Evolutionary conservation across 64 coral and sea anemone species (phyloP).

Genomic region (Astreopora myriophthalma): DNA sequence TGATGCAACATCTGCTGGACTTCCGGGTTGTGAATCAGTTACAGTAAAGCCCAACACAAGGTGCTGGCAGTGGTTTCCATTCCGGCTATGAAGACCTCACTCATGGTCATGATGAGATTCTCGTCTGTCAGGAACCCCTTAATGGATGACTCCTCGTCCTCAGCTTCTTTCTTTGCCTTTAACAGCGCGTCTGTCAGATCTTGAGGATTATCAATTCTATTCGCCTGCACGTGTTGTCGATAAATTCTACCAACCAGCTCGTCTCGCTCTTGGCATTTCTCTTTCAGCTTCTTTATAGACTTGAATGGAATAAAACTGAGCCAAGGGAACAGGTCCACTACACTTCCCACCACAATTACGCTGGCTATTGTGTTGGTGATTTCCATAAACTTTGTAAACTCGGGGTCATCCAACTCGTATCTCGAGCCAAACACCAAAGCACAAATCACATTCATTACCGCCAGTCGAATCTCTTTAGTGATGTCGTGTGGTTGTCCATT

Average conservation of each 20-base stretch:
- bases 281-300: neutral
- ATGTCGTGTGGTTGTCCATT: constrained; percentile 4
- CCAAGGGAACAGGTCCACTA: neutral
- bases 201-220: constrained; percentile 40
- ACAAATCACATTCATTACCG: constrained; percentile 77
- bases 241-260: constrained; percentile 43
- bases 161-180: constrained; percentile 54
- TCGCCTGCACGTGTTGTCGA: constrained; percentile 36
- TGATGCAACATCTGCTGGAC: constrained; percentile 59
- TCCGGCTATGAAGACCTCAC: constrained; percentile 48
- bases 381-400: constrained; percentile 45
- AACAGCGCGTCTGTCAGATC: constrained; percentile 64
- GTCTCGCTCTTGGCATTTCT: constrained; percentile 28
- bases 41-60: constrained; percentile 45
- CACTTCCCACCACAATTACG: neutral
- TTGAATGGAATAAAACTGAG: constrained; percentile 2
- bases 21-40: constrained; percentile 44
- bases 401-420: constrained; percentile 66
- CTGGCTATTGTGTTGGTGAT: neutral
- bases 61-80: constrained; percentile 58
- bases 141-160: constrained; percentile 26
- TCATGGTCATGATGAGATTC: constrained; percentile 27
- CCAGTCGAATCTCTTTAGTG: constrained; percentile 51
- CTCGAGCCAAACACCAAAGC: constrained; percentile 45
- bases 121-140: constrained; percentile 25